Conservation (phyloP, 2,888 invertebrate species). For the Cyclophora albipunctata region DNA sequence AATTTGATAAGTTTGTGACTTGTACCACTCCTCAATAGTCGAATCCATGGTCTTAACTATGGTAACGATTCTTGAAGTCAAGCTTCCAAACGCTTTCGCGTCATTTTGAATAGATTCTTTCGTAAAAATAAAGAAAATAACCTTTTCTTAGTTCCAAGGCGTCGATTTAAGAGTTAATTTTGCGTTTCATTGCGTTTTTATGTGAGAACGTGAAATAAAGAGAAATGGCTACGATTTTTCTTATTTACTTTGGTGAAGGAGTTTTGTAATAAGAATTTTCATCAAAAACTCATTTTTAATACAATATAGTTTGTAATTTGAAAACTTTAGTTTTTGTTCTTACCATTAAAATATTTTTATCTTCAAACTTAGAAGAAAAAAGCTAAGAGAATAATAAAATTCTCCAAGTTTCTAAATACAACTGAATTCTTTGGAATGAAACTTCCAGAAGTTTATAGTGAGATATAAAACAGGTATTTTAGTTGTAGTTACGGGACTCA, state of each 20-base stretch:
- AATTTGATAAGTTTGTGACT: conserved; percentile 7
- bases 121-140: conserved; percentile 35
- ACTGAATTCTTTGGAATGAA: too few species aligned
- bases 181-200: conserved; percentile 27
- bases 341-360: too few species aligned
- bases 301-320: too few species aligned
- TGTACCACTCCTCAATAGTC: conserved; percentile 21
- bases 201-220: conserved; percentile 18
- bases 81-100: conserved; percentile 26
- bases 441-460: too few species aligned
- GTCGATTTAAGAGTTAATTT: conserved; percentile 21
- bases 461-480: too few species aligned
- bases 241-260: not conserved
- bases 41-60: conserved; percentile 43
- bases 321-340: too few species aligned
- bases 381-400: too few species aligned
- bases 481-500: too few species aligned
- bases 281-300: too few species aligned
- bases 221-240: conserved; percentile 14
- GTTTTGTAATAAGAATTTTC: too few species aligned
- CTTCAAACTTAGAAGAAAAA: too few species aligned
- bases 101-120: conserved; percentile 25
- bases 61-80: conserved; percentile 42
- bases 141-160: conserved; percentile 20
- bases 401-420: too few species aligned